Base-by-base conservation (phyloP, 2,888 invertebrate species). In the Melanchra persicariae region DNA sequence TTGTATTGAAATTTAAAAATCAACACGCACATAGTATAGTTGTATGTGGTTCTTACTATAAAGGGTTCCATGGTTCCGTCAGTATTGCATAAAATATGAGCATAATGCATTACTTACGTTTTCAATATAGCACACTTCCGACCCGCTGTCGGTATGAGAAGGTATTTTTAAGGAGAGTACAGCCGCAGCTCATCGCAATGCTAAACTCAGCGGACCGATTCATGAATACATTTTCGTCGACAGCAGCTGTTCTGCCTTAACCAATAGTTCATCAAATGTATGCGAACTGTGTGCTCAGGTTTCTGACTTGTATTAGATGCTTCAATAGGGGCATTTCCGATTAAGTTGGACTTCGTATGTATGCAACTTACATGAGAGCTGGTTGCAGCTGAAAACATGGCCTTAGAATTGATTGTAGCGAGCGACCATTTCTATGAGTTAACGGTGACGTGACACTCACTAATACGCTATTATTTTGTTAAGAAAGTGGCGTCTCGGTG, bases 401-500 rank as follows among this genome's bases (percentile, higher is more conserved):
- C n/a, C n/a, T n/a, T n/a, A n/a, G n/a, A n/a, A n/a, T n/a, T n/a
- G n/a, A n/a, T n/a, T n/a, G n/a, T n/a, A n/a, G n/a, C n/a, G n/a
- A n/a, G n/a, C n/a, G n/a, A n/a, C n/a, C n/a, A n/a, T n/a, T n/a
- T n/a, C n/a, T n/a, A n/a, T n/a, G n/a, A n/a, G n/a, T n/a, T n/a
- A n/a, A n/a, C n/a, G n/a, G n/a, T n/a, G n/a, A n/a, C n/a, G n/a
- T n/a, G n/a, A n/a, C n/a, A n/a, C n/a, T n/a, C n/a, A n/a, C n/a
- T n/a, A n/a, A n/a, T n/a, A n/a, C n/a, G n/a, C n/a, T n/a, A n/a
- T n/a, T n/a, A n/a, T n/a, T n/a, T n/a, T n/a, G n/a, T n/a, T n/a
- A n/a, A n/a, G n/a, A n/a, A n/a, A n/a, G n/a, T n/a, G n/a, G 95
- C 93, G 87, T 98, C 98, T 76, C 98, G 93, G 15, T 97, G 96